Conservation (phyloP, 2,888 invertebrate species). For the Diarsia mendica region DNA sequence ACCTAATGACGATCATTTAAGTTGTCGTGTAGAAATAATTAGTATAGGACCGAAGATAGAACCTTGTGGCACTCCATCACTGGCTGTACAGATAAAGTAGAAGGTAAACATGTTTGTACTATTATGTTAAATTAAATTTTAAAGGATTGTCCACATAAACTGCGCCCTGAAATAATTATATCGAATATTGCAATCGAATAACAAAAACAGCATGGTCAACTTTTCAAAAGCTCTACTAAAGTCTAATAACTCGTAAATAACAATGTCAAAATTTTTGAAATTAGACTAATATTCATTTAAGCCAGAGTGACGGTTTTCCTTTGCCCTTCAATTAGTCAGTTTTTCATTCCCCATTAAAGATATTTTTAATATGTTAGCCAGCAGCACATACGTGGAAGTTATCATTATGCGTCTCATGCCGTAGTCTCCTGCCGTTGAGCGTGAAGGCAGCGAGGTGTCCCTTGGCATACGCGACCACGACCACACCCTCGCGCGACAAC, state of each 20-base stretch:
- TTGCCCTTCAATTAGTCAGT: background rate
- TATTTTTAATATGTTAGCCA: too few species aligned
- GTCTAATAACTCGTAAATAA: background rate
- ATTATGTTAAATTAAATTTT: background rate
- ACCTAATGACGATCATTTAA: background rate
- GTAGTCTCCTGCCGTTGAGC: constrained; percentile 96
- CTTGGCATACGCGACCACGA: constrained; percentile 97
- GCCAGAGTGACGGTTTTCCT: background rate
- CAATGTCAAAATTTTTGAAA: background rate
- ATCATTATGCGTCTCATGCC: constrained; percentile 98
- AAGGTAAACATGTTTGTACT: background rate
- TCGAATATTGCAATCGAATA: background rate
- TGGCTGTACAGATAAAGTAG: background rate
- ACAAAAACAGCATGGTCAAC: background rate
- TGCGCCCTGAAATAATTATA: background rate
- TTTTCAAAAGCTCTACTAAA: constrained; percentile 7
- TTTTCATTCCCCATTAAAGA: too few species aligned
- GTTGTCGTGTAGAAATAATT: background rate
- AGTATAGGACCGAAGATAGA: background rate
- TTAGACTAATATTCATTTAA: background rate
- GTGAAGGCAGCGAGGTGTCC: constrained; percentile 98
- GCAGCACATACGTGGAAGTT: constrained; percentile 94
- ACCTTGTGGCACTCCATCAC: constrained; percentile 26
- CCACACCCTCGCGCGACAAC: constrained; percentile 98
- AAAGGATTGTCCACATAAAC: background rate